Evolutionary conservation across 2,113 vertebrate species (phyloP).

Genomic region (Chamaetylas fuelleborni): DNA sequence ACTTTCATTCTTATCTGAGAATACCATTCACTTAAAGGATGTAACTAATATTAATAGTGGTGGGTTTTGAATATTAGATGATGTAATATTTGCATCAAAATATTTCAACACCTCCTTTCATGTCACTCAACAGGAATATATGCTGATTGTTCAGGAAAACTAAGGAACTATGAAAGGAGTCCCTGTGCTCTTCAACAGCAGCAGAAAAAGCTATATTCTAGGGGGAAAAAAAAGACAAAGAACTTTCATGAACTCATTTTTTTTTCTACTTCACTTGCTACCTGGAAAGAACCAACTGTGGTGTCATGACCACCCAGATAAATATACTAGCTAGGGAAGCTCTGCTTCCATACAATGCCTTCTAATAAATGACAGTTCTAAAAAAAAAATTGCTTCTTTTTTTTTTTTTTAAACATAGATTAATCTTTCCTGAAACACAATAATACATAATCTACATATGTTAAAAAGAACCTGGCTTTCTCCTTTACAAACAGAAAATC

Average conservation of each 20-base stretch:
- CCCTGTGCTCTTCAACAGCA: neutral
- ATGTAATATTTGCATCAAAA: neutral
- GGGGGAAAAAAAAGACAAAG: neutral
- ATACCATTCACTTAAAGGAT: neutral
- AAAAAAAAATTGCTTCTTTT: neutral
- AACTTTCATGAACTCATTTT: neutral
- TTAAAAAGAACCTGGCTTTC: constrained; percentile 60
- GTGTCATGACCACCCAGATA: neutral
- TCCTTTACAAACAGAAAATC: constrained; percentile 77
- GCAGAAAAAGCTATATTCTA: neutral
- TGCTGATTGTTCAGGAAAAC: neutral
- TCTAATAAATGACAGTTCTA: neutral
- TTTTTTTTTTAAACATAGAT: neutral
- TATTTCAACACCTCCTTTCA: neutral
- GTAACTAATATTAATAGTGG: neutral
- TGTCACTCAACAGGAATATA: constrained; percentile 7
- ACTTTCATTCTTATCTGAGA: neutral
- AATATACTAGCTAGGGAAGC: neutral
- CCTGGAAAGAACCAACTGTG: neutral
- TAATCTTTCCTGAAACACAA: constrained; percentile 17
- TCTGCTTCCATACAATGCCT: neutral
- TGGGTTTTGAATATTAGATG: neutral
- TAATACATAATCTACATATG: constrained; percentile 28
- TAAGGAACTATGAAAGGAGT: neutral
- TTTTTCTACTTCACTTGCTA: neutral